These are phyloP conservation scores for Pristionchus maxplancki DNA, from an alignment of 2,888 invertebrate genomes.

Conservation along the genomic window DNA sequence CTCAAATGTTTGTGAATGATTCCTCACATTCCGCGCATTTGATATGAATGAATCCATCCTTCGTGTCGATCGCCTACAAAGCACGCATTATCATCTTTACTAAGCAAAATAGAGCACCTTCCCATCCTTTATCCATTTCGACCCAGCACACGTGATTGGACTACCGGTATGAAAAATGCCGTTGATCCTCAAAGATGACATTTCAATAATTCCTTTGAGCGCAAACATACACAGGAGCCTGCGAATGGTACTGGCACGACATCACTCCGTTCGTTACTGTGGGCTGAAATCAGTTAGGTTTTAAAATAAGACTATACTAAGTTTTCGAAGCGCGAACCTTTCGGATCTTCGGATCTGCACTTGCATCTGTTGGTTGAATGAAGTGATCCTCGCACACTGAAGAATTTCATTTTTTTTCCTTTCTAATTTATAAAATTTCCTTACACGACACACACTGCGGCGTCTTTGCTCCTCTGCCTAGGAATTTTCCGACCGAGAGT, in stretches of 20 bases:
- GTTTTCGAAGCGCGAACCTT: neutral
- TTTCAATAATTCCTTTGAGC: no score
- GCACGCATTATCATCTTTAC: neutral
- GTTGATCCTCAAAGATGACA: no score
- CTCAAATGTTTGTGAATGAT: neutral
- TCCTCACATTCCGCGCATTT: neutral
- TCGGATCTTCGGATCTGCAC: neutral
- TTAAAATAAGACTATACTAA: no score
- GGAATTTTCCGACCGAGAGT: neutral
- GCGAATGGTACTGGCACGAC: no score
- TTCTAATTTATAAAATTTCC: neutral
- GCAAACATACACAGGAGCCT: no score
- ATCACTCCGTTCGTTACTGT: neutral
- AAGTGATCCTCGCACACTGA: slow-evolving; percentile 1
- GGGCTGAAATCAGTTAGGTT: neutral
- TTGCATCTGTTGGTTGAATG: no score
- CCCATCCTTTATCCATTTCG: neutral
- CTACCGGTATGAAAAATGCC: no score
- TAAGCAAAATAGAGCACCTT: neutral
- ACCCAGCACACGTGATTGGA: no score
- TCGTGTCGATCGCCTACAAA: neutral
- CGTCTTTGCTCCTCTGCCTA: neutral
- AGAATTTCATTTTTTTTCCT: no score
- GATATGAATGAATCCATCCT: neutral
- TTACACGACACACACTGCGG: slow-evolving; percentile 16